phyloP scores from a whole-genome alignment of 2,888 invertebrate genomes.

The Koerneria pararmatus region DNA sequence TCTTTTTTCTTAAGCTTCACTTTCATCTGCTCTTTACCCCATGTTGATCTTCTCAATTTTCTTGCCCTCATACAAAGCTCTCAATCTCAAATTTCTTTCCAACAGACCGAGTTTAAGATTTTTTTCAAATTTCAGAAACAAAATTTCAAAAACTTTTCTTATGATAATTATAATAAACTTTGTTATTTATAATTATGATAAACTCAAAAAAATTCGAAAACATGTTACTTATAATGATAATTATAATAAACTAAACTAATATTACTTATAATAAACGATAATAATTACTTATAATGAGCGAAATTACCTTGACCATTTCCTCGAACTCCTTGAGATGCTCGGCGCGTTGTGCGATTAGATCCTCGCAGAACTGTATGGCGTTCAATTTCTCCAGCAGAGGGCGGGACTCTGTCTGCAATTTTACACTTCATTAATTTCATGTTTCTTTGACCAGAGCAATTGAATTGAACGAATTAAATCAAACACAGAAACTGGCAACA shows the following conservation, averaged over 20 bases:
- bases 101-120: no score
- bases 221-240: no score
- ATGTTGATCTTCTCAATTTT: no score
- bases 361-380: conserved; percentile 24
- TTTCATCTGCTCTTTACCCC: no score
- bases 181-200: no score
- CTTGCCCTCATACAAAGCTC: no score
- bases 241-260: neutral
- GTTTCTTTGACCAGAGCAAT: neutral
- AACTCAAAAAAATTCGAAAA: no score
- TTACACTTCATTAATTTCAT: neutral
- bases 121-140: no score
- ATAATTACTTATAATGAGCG: no score
- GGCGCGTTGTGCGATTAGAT: conserved; percentile 17
- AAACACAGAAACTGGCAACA: neutral
- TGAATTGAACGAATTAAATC: neutral
- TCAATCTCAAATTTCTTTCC: no score
- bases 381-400: conserved; percentile 21
- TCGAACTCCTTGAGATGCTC: conserved; percentile 19
- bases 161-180: no score
- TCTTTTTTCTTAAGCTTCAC: neutral
- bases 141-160: no score
- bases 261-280: neutral
- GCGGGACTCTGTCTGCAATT: conserved; percentile 17
- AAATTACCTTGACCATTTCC: conserved; percentile 15